Evolutionary conservation across 1,140 invertebrate genomes (phyloP), one percentile per base, ranked within the genome.

Genomic region (Meloidogyne floridensis): DNA sequence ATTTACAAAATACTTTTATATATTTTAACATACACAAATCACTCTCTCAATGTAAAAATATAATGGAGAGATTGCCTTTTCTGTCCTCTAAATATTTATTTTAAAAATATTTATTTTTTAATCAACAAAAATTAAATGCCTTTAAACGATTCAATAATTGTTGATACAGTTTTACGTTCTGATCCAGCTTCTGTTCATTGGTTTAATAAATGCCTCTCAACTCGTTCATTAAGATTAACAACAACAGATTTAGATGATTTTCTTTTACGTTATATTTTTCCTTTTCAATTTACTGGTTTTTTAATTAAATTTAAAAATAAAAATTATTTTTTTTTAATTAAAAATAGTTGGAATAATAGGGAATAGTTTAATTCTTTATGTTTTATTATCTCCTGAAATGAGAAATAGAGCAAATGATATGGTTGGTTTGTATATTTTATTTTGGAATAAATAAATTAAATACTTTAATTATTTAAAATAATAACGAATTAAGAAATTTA

Each of bases 371-470:
- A 89, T 90, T 78, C 80, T 89, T 51, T 89, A 84, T 84, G 82
- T 89, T 69, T 80, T 89, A 11, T 81, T 81, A 56, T 88, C 81
- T n/a, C 84, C 84, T 74, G 88, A 83, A 65, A 88, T 89, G 82
- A 82, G 89, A 32, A 87, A 87, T 75, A 80, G 88, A 76, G 88
- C 88, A 10, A 89, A 90, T 80, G 88, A 89, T 83, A 78, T 89
- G 86, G 87, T 89, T 65, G 51, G 72, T 10, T 20, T 47, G 6
- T 42, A 84, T 1, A 20, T 20, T 32, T 32, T 32, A 32, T 32
- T 32, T 32, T 32, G 32, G 32, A 32, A 32, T 32, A 32, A 32
- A 32, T 32, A 32, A 32, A 32, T 32, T 32, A 32, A 32, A 32
- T 32, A 32, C 32, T 32, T 32, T 32, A 32, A 32, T 32, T 32